Evolutionary conservation across 92 coral and sea anemone genomes (phyloP).

Genomic region (Heteractis magnifica): DNA sequence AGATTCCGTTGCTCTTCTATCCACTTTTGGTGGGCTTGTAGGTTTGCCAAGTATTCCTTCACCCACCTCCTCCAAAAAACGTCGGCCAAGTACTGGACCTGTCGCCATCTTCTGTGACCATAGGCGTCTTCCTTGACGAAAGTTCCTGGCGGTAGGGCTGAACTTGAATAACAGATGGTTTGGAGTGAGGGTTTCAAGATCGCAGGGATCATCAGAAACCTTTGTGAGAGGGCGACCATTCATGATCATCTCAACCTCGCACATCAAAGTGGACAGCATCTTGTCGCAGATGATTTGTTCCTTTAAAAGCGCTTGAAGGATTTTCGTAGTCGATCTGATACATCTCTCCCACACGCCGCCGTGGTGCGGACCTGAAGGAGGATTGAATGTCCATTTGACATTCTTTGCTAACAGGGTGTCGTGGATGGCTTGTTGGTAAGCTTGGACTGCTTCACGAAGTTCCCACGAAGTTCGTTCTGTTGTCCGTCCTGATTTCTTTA

Average conservation of each 20-base stretch:
- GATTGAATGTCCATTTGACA: constrained; percentile 51
- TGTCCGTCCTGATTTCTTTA: constrained; percentile 48
- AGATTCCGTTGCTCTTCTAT: constrained; percentile 34
- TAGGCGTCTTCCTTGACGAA: constrained; percentile 47
- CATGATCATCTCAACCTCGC: constrained; percentile 51
- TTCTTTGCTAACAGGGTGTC: constrained; percentile 41
- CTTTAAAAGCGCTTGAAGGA: constrained; percentile 33
- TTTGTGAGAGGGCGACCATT: constrained; percentile 55
- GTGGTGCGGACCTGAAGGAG: constrained; percentile 55
- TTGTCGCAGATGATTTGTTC: constrained; percentile 44
- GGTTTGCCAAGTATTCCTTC: constrained; percentile 40
- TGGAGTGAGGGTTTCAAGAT: constrained; percentile 44
- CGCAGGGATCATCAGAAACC: constrained; percentile 51
- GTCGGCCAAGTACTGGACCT: constrained; percentile 21
- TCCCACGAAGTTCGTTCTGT: constrained; percentile 56
- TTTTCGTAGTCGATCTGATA: constrained; percentile 46
- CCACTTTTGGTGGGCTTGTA: constrained; percentile 51
- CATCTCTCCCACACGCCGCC: constrained; percentile 56
- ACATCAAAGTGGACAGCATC: constrained; percentile 41
- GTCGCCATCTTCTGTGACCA: constrained; percentile 53
- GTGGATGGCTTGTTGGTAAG: constrained; percentile 45
- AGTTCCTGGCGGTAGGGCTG: constrained; percentile 40
- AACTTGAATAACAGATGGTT: constrained; percentile 51
- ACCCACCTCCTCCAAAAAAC: constrained; percentile 45
- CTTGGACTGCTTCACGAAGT: constrained; percentile 48